phyloP scores from a whole-genome alignment of 2,888 invertebrate genomes.

The Tanytarsus gracilentus region DNA sequence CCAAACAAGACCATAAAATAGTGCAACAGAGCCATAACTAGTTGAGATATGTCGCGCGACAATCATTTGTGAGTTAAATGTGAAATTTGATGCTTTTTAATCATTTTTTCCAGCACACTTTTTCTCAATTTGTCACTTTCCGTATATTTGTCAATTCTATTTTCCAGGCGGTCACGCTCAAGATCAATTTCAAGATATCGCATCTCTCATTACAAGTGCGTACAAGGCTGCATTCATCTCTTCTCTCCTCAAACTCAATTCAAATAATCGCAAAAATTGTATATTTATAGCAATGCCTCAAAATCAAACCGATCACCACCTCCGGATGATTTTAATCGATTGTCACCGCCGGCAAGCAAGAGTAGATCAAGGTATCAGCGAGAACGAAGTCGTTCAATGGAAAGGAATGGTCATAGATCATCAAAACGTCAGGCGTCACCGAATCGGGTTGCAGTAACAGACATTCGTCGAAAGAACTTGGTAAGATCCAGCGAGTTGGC shows the following conservation, averaged over 20 bases:
- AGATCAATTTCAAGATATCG: constrained; percentile 19
- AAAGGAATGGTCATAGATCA: not conserved
- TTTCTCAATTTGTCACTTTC: not conserved
- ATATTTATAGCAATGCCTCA: constrained; percentile 12
- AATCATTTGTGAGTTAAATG: constrained; percentile 6
- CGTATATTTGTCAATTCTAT: not conserved
- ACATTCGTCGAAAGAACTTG: not conserved
- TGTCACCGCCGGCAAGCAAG: not conserved
- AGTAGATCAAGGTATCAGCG: not conserved
- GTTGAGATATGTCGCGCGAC: constrained; percentile 26
- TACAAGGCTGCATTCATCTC: not conserved
- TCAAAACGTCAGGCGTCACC: not conserved
- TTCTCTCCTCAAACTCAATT: not conserved
- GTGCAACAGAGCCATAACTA: no score
- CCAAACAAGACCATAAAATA: no score
- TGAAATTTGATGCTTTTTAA: not conserved
- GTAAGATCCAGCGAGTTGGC: not conserved
- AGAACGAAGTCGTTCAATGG: not conserved
- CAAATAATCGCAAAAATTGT: constrained; percentile 5
- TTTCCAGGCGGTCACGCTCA: not conserved
- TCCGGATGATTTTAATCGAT: not conserved
- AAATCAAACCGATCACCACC: not conserved
- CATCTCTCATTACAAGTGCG: constrained; percentile 21
- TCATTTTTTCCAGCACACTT: not conserved
- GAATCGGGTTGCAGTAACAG: not conserved